These are phyloP conservation scores for Himalopsyche phryganea DNA, from an alignment of 1,140 invertebrate species.

Conservation along the genomic window DNA sequence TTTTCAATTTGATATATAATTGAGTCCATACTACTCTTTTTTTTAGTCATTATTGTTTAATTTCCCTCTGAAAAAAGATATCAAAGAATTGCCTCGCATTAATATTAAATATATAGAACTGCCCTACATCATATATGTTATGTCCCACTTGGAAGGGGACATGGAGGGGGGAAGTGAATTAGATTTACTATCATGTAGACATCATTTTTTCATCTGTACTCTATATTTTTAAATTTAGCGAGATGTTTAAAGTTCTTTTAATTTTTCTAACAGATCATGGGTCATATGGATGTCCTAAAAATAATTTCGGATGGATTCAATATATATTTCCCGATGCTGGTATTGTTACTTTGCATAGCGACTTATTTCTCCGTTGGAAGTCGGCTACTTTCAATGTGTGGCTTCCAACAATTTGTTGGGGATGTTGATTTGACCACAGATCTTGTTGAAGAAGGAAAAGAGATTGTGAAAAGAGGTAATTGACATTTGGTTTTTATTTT, in stretches of 20 bases:
- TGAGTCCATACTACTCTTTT: no score
- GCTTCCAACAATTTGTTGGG: conserved; percentile 93
- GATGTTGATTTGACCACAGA: conserved; percentile 92
- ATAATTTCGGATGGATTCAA: conserved; percentile 98
- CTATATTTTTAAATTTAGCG: no score
- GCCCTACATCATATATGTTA: no score
- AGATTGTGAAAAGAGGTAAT: conserved; percentile 80
- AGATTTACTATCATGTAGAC: no score
- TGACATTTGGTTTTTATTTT: not conserved
- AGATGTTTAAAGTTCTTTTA: conserved; percentile 23
- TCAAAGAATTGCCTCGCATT: no score
- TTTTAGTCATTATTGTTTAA: no score
- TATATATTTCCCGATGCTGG: conserved; percentile 97
- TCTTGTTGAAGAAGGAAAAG: conserved; percentile 87
- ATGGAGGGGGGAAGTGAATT: no score
- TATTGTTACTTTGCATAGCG: conserved; percentile 88
- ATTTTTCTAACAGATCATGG: conserved; percentile 81
- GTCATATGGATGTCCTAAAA: conserved; percentile 97
- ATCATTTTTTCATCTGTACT: no score
- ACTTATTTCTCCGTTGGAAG: conserved; percentile 95
- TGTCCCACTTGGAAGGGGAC: no score
- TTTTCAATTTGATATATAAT: no score
- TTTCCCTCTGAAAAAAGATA: no score
- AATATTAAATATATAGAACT: no score
- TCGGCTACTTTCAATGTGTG: conserved; percentile 80